Percentiles rank a stretch among this genome's conserved stretches.
These are phyloP conservation scores for Drosophila pseudotakahashii DNA, from an alignment of 2,888 invertebrate species.

Conservation along the genomic window DNA sequence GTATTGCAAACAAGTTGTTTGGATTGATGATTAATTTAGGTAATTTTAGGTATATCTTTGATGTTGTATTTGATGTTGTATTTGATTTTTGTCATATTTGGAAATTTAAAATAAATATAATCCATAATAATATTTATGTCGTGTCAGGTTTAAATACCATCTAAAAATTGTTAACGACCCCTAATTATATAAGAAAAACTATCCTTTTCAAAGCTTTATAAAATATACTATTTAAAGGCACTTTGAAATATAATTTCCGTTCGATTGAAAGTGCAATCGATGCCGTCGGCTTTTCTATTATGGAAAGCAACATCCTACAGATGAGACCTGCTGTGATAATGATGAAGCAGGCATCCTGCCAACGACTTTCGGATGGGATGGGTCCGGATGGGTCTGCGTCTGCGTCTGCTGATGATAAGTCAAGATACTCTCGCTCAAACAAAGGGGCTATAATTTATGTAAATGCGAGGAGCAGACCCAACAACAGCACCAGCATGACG, in stretches of 20 bases:
- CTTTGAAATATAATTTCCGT: background rate
- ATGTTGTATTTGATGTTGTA: too few species aligned
- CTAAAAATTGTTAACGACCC: too few species aligned
- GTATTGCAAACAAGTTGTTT: background rate
- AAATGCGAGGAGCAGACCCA: slow-evolving; percentile 60
- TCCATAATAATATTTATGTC: too few species aligned
- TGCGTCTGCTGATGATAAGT: slow-evolving; percentile 35
- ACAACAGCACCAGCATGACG: slow-evolving; percentile 57
- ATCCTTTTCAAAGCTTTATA: too few species aligned
- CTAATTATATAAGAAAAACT: too few species aligned
- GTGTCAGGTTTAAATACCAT: too few species aligned
- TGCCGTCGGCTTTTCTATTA: background rate
- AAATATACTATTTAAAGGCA: background rate
- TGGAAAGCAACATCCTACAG: background rate
- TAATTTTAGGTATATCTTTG: too few species aligned
- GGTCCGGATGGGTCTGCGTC: slow-evolving; percentile 32
- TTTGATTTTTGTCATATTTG: too few species aligned
- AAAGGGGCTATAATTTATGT: slow-evolving; percentile 82
- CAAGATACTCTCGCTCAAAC: slow-evolving; percentile 42
- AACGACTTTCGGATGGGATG: background rate
- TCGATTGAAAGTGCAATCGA: background rate
- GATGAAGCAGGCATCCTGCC: slow-evolving; percentile 14
- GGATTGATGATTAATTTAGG: background rate
- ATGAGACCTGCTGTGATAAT: slow-evolving; percentile 30
- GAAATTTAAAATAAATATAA: too few species aligned